Conservation (phyloP, 2,797 vertebrate genomes). For the Myoxocephalus aenaeus region DNA sequence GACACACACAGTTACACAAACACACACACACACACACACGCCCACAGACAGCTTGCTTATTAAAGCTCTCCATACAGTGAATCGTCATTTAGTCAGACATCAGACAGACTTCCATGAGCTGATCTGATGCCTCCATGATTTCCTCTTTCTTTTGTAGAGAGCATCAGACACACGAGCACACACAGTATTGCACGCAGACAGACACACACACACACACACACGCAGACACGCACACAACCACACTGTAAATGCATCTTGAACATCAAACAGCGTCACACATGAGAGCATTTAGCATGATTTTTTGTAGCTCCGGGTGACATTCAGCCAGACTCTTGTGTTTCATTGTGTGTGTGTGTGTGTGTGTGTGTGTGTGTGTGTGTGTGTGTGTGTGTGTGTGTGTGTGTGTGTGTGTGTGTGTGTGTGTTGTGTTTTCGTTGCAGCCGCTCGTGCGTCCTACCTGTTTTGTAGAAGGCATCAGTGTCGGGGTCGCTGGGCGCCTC, state of each 20-base stretch:
- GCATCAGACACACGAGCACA: conserved; percentile 43
- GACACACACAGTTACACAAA: neutral
- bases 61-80: neutral
- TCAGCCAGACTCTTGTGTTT: neutral
- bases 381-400: no score
- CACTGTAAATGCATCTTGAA: neutral
- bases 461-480: conserved; percentile 89
- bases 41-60: neutral
- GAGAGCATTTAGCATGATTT: neutral
- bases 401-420: no score
- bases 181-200: neutral
- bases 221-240: neutral
- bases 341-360: no score
- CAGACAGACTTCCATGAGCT: conserved; percentile 37
- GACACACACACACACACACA: neutral
- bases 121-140: conserved; percentile 50
- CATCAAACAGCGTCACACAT: neutral
- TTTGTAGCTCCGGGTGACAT: neutral
- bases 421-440: no score
- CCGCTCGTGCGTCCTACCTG: conserved; percentile 61
- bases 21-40: conserved; percentile 10
- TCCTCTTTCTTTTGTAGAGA: conserved; percentile 54
- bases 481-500: conserved; percentile 90
- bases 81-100: conserved; percentile 15
- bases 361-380: no score